Base-by-base conservation (phyloP, 2,888 invertebrate genomes). In the Melanophora roralis region DNA sequence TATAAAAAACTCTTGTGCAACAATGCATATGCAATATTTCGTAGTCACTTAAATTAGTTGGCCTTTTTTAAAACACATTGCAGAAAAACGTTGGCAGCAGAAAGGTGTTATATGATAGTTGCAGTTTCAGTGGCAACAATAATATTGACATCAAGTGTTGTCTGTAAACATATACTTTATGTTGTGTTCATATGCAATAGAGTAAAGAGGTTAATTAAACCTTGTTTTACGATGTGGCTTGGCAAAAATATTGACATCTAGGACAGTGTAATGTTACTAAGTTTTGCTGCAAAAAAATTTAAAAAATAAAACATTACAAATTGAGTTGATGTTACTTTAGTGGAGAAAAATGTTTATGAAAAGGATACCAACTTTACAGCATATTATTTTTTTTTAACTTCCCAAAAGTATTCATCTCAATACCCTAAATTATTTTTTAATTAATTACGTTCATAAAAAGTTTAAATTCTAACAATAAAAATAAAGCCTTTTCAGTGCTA, bases 201-300 rank as follows among this genome's bases (percentile, higher is more conserved):
- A 62, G 55, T 55, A 62, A 74, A 51, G 32, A 59, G 34, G 34
- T 67, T 59, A 74, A 74, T 67, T 49, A 65, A 51, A 51, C 21
- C n/a, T 12, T 16, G n/a, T n/a, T 62, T 72, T 23, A 53, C 36
- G n/a, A 53, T 32, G 57, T 59, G 11, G 47, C 2, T 16, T 47
- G 27, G 36, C 32, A 16, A 27, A 38, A 47, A 21, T n/a, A 12
- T 36, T 60, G 51, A 62, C 60, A 43, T 38, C 32, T 16, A 1
- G 4, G n/a, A 72, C 62, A 62, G 62, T 62, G 36, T 12, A 7
- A 8, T n/a, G n/a, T n/a, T n/a, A n/a, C n/a, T n/a, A n/a, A n/a
- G n/a, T n/a, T n/a, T n/a, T n/a, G n/a, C n/a, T n/a, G n/a, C 8
- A 1, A 16, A 38, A 27, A 5, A 1, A n/a, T 11, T 6, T 12